A percentile compares a stretch with the other conserved stretches of the same genome.
Conservation (phyloP, 2,888 invertebrate species). For the Leptinotarsa rubiginosa region DNA sequence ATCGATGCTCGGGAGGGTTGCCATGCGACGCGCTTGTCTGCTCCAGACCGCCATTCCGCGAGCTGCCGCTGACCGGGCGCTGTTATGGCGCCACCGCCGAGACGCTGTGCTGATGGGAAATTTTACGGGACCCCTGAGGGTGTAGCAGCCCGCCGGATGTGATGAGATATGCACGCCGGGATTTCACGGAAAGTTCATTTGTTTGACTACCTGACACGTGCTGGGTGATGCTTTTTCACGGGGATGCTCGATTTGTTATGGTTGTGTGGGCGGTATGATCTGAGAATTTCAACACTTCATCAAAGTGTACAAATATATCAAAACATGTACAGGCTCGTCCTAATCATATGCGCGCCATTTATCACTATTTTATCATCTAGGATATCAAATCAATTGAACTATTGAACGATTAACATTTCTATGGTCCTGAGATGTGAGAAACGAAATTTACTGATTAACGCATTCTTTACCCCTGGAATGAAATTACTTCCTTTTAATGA, state of each 20-base stretch:
- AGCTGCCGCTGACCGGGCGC: constrained; percentile 63
- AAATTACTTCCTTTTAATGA: too few relatives aligned
- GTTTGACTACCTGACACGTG: not conserved
- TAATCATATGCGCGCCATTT: too few relatives aligned
- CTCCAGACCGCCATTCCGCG: constrained; percentile 66
- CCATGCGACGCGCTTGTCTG: constrained; percentile 59
- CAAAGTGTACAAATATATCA: too few relatives aligned
- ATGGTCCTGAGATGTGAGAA: too few relatives aligned
- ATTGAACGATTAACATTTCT: too few relatives aligned
- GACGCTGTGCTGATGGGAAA: constrained; percentile 11
- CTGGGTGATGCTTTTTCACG: not conserved
- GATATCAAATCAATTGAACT: too few relatives aligned
- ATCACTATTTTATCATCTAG: too few relatives aligned
- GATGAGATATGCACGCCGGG: constrained; percentile 20
- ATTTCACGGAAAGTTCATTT: constrained; percentile 16
- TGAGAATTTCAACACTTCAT: not conserved
- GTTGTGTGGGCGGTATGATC: not conserved
- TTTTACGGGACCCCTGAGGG: constrained; percentile 24
- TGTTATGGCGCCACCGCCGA: constrained; percentile 51
- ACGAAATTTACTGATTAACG: too few relatives aligned
- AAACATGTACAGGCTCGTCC: too few relatives aligned
- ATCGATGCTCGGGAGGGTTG: constrained; percentile 65
- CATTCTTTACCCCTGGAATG: too few relatives aligned
- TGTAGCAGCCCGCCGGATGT: constrained; percentile 23
- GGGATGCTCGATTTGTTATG: not conserved